phyloP scores from a whole-genome alignment of 2,797 vertebrate genomes.

The Mycteria americana region DNA sequence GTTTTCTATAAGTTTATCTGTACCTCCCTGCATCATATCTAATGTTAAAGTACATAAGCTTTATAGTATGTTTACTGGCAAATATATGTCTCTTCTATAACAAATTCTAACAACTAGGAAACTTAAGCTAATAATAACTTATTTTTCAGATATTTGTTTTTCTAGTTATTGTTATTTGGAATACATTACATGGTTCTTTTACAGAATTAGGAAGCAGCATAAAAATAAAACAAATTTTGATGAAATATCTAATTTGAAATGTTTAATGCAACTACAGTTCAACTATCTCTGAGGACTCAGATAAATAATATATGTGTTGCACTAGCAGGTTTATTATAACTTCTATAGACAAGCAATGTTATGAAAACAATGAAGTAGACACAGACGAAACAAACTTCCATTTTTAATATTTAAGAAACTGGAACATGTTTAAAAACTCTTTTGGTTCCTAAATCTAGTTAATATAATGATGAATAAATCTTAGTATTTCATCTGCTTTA shows the following conservation, averaged over 20 bases:
- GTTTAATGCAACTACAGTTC: neutral
- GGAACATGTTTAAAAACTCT: neutral
- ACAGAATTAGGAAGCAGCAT: neutral
- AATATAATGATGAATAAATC: neutral
- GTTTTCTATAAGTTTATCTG: neutral
- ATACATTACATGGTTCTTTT: neutral
- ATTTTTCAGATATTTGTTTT: neutral
- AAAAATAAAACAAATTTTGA: neutral
- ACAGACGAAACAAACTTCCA: neutral
- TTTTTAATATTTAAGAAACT: neutral
- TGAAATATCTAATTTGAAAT: neutral
- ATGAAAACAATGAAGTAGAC: neutral
- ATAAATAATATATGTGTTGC: neutral
- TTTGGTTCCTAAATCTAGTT: neutral
- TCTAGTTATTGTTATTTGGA: neutral
- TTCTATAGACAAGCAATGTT: neutral
- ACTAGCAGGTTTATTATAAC: neutral
- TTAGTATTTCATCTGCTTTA: neutral
- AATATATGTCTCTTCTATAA: neutral
- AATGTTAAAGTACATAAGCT: neutral
- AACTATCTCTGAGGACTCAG: neutral
- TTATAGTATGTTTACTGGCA: neutral
- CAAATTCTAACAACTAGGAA: neutral
- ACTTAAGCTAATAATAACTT: neutral
- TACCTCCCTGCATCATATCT: neutral